These are phyloP conservation scores for Ischnus inquisitorius DNA, from an alignment of 2,888 invertebrate genomes.

Conservation along the genomic window DNA sequence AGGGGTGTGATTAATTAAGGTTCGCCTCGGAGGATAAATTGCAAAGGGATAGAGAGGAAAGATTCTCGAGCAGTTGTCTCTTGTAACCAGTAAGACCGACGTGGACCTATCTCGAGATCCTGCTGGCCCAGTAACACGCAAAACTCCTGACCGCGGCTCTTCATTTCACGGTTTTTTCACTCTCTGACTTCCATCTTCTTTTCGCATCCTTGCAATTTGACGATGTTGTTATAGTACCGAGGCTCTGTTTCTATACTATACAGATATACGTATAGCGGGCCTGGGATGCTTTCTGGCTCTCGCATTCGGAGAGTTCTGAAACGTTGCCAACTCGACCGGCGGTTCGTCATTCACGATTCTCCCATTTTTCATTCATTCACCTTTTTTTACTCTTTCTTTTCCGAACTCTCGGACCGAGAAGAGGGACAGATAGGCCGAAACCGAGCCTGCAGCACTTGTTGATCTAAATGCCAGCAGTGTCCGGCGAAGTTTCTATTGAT, in stretches of 20 bases:
- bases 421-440: background rate
- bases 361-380: constrained; percentile 59
- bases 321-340: constrained; percentile 63
- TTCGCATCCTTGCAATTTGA: constrained; percentile 7
- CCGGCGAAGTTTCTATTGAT: constrained; percentile 30
- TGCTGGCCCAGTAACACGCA: constrained; percentile 58
- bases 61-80: constrained; percentile 35
- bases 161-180: constrained; percentile 34
- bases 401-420: background rate
- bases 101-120: constrained; percentile 54
- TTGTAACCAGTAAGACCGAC: constrained; percentile 21
- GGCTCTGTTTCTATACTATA: background rate
- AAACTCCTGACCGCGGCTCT: constrained; percentile 42
- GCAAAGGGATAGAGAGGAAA: constrained; percentile 37
- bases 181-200: constrained; percentile 36
- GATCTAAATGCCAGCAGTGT: constrained; percentile 42
- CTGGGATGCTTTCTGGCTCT: constrained; percentile 25
- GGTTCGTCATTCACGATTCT: constrained; percentile 63
- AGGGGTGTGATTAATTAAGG: constrained; percentile 67
- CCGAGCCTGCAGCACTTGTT: constrained; percentile 55
- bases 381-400: constrained; percentile 21
- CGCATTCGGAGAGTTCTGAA: constrained; percentile 42
- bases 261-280: background rate
- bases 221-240: background rate
- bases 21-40: constrained; percentile 55